phyloP scores from a whole-genome alignment of 2,888 invertebrate genomes.

The Dasypogon diadema region DNA sequence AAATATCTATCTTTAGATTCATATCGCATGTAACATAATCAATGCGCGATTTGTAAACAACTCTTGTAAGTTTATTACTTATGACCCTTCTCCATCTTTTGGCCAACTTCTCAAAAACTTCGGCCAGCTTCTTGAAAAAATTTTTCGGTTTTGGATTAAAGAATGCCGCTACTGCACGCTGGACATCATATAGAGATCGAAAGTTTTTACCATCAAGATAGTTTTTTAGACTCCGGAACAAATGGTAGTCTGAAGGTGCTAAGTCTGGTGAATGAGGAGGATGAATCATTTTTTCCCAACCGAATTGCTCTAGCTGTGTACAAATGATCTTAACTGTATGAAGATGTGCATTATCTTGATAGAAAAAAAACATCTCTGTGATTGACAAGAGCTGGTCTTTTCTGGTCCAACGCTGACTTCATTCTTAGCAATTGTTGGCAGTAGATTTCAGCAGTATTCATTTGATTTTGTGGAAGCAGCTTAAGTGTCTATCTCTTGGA shows the following conservation, averaged over 20 bases:
- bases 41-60: too few species aligned
- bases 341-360: background rate
- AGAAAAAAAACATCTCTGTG: background rate
- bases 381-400: constrained; percentile 9
- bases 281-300: too few species aligned
- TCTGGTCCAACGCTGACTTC: background rate
- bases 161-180: background rate
- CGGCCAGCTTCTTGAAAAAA: background rate
- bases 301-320: constrained; percentile 6
- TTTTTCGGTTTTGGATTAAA: background rate
- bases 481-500: too few species aligned
- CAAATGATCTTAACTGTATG: background rate
- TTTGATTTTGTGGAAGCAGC: background rate
- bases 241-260: too few species aligned
- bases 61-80: too few species aligned
- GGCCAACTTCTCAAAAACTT: constrained; percentile 2
- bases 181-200: background rate
- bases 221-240: too few species aligned
- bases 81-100: too few species aligned
- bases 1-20: too few species aligned
- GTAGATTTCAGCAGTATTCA: too few species aligned
- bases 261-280: too few species aligned
- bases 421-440: background rate
- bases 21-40: too few species aligned
- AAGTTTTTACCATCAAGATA: too few species aligned